Percentiles rank a stretch among this genome's conserved stretches.
Conservation (phyloP, 1,140 invertebrate genomes). For the Brachionus manjavacas region DNA sequence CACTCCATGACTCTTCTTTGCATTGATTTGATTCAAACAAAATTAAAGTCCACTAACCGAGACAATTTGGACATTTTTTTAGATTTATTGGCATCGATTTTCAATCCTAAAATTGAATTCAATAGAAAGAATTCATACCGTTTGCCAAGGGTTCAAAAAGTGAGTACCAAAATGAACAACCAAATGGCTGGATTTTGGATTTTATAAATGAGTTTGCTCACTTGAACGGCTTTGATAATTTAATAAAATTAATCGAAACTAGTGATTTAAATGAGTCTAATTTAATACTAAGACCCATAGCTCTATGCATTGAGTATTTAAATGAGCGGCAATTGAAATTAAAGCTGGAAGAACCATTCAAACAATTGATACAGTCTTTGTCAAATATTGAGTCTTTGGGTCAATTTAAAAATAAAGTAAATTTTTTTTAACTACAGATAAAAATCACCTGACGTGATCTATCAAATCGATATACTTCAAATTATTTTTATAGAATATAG, state of each 20-base stretch:
- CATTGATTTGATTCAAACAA: constrained; percentile 58
- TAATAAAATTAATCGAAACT: constrained; percentile 53
- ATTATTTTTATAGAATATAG: no score
- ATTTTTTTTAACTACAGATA: not conserved
- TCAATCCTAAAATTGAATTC: constrained; percentile 55
- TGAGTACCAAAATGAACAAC: constrained; percentile 47
- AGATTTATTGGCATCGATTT: constrained; percentile 54
- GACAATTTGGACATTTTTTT: constrained; percentile 50
- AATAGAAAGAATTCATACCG: constrained; percentile 58
- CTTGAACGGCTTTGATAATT: constrained; percentile 57
- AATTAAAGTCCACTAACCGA: constrained; percentile 46
- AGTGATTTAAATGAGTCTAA: constrained; percentile 56
- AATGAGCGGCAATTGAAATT: constrained; percentile 51
- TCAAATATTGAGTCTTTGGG: constrained; percentile 54
- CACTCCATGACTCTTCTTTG: constrained; percentile 60
- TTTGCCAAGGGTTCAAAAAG: constrained; percentile 47
- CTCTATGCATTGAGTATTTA: constrained; percentile 57
- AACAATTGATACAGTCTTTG: constrained; percentile 55
- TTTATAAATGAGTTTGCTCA: constrained; percentile 57
- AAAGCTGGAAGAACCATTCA: constrained; percentile 53
- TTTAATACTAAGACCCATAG: constrained; percentile 55
- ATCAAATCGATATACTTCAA: no score
- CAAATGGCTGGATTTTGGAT: constrained; percentile 61
- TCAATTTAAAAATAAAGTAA: constrained; percentile 60
- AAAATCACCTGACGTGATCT: no score